These are phyloP conservation scores for Hydrochoerus hydrochaeris DNA, from an alignment of 2,113 vertebrate genomes.

Conservation along the genomic window DNA sequence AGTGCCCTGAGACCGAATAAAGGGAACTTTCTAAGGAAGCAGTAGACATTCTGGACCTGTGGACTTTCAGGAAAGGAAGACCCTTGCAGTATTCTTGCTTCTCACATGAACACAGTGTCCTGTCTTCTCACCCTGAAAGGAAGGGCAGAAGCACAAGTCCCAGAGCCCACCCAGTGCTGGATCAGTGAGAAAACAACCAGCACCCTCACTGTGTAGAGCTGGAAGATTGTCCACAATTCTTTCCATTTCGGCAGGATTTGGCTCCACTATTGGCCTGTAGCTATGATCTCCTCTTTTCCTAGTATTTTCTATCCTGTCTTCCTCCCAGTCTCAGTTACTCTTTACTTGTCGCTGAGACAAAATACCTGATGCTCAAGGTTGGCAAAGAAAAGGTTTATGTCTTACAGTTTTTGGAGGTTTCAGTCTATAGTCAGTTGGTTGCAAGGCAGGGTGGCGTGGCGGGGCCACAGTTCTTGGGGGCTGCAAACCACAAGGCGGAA, in stretches of 20 bases:
- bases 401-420: too few species aligned
- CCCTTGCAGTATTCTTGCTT: not conserved
- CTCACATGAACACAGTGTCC: too few species aligned
- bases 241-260: too few species aligned
- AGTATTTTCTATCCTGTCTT: not conserved
- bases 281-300: not conserved
- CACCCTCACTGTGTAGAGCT: fast-evolving
- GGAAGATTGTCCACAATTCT: not conserved
- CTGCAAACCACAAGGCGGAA: too few species aligned
- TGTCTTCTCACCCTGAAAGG: not conserved
- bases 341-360: too few species aligned
- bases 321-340: too few species aligned
- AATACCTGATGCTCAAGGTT: too few species aligned
- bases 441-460: too few species aligned
- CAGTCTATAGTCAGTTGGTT: too few species aligned
- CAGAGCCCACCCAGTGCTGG: fast-evolving
- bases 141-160: fast-evolving
- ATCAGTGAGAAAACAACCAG: fast-evolving
- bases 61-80: not conserved
- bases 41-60: fast-evolving
- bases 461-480: too few species aligned
- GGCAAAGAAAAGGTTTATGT: too few species aligned
- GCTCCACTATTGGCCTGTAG: not conserved
- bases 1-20: too few species aligned
- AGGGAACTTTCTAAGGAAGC: fast-evolving